A percentile compares a stretch with the other conserved stretches of the same genome.
Evolutionary conservation across 2,797 vertebrate genomes (phyloP).

Genomic region (Channallabes apus): DNA sequence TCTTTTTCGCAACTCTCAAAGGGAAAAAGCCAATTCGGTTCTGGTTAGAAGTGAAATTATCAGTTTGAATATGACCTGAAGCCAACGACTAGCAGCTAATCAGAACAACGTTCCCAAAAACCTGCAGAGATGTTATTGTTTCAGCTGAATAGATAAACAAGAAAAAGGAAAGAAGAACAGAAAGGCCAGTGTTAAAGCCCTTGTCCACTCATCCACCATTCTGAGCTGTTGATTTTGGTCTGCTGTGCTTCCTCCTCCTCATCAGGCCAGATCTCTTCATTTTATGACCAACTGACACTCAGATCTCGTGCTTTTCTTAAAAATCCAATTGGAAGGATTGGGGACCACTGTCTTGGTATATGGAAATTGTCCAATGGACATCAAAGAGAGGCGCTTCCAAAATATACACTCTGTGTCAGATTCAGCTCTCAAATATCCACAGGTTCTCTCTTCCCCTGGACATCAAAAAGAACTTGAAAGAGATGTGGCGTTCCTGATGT

Average conservation of each 20-base stretch:
- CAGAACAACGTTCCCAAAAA: background rate
- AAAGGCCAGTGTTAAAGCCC: conserved; percentile 36
- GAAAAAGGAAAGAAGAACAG: conserved; percentile 38
- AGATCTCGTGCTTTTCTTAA: conserved; percentile 43
- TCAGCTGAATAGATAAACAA: conserved; percentile 41
- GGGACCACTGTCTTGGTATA: conserved; percentile 50
- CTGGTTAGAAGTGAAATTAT: background rate
- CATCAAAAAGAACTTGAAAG: conserved; percentile 60
- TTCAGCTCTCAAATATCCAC: conserved; percentile 54
- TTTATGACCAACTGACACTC: conserved; percentile 51
- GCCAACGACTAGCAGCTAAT: conserved; percentile 12
- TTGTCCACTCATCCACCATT: conserved; percentile 34
- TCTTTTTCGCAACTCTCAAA: background rate
- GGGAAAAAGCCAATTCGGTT: background rate
- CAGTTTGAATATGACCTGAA: background rate
- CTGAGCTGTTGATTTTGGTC: conserved; percentile 54
- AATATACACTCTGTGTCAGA: conserved; percentile 53
- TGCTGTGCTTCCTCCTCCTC: conserved; percentile 50
- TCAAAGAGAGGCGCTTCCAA: conserved; percentile 56
- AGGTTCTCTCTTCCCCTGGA: conserved; percentile 50
- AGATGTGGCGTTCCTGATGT: conserved; percentile 46
- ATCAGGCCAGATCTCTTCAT: conserved; percentile 39
- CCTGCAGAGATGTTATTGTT: conserved; percentile 44
- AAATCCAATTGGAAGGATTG: conserved; percentile 42
- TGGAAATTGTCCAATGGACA: conserved; percentile 47